Conservation (phyloP, 2,797 vertebrate genomes). For the Ptychadena robeensis region DNA sequence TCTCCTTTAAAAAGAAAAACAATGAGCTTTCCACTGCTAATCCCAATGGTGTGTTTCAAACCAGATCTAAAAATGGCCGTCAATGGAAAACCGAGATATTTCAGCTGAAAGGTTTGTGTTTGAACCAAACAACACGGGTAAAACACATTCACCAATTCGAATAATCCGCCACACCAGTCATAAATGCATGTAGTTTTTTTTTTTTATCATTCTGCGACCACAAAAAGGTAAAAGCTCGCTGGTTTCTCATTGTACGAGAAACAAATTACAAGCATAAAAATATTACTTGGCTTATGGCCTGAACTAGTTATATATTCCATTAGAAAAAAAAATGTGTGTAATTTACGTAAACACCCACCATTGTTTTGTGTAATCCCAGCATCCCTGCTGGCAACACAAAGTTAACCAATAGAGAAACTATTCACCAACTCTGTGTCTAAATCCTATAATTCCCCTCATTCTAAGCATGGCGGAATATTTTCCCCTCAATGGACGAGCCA, state of each 20-base stretch:
- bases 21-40: background rate
- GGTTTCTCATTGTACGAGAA: background rate
- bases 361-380: constrained; percentile 44
- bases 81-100: too few species aligned
- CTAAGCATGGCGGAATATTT: constrained; percentile 44
- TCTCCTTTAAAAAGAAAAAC: too few species aligned
- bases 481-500: constrained; percentile 47
- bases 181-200: background rate
- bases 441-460: constrained; percentile 53
- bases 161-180: background rate
- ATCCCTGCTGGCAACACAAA: constrained; percentile 44
- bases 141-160: background rate
- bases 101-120: background rate
- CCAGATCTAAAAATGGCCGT: background rate
- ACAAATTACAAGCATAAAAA: background rate
- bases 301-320: constrained; percentile 8
- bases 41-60: background rate
- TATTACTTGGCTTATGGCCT: background rate
- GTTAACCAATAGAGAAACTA: constrained; percentile 46
- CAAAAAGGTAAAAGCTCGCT: background rate
- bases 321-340: constrained; percentile 12
- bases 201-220: background rate
- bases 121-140: background rate
- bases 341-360: constrained; percentile 31
- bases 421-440: constrained; percentile 43